Percentiles rank a stretch among this genome's conserved stretches.
phyloP scores from a whole-genome alignment of 2,113 vertebrate species.

The Cairina moschata region DNA sequence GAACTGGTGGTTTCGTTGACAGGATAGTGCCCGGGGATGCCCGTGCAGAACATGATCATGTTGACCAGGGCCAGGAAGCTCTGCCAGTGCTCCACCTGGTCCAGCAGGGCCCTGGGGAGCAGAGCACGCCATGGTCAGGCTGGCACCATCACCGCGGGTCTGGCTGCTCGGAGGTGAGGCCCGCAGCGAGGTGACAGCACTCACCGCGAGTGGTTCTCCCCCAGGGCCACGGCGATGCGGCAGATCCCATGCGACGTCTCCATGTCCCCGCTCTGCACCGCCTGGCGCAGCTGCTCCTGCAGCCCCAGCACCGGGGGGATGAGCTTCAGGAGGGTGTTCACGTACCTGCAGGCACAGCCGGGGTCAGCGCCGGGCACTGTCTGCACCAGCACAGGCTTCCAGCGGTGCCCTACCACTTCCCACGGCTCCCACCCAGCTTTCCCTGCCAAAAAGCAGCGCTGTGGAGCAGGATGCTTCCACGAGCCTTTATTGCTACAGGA shows the following conservation, averaged over 20 bases:
- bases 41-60: constrained; percentile 99
- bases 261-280: constrained; percentile 96
- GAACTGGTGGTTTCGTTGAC: constrained; percentile 99
- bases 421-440: neutral
- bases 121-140: neutral
- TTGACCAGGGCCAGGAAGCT: constrained; percentile 97
- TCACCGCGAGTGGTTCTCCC: constrained; percentile 97
- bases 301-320: constrained; percentile 93
- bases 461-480: neutral
- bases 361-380: neutral
- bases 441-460: neutral
- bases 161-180: neutral
- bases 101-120: constrained; percentile 87
- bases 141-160: neutral
- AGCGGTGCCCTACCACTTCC: neutral
- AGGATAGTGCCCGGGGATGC: constrained; percentile 97
- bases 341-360: constrained; percentile 82
- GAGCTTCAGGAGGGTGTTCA: constrained; percentile 97
- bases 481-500: neutral
- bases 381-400: neutral
- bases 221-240: constrained; percentile 92
- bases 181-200: neutral
- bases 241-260: constrained; percentile 98
- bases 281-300: constrained; percentile 94
- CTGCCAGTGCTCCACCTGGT: constrained; percentile 99